phyloP scores from a whole-genome alignment of 2,888 invertebrate species.

The Galeopsomyia nigrocyanea region DNA sequence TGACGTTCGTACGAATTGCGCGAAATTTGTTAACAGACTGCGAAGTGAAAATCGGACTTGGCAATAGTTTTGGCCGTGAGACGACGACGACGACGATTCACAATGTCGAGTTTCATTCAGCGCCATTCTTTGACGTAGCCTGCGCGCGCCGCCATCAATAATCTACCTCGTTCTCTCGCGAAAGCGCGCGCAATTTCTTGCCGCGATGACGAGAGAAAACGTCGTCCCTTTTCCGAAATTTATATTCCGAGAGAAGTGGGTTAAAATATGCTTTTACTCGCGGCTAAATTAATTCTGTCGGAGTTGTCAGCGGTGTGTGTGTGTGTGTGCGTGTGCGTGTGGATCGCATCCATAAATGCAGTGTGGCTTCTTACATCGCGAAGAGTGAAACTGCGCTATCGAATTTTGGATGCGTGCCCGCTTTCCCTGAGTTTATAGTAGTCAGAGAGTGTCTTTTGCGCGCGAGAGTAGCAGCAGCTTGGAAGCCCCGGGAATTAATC shows the following conservation, averaged over 20 bases:
- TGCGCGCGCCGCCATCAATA: conserved; percentile 5
- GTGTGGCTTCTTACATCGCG: conserved; percentile 46
- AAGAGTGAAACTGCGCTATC: conserved; percentile 37
- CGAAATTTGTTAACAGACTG: background rate
- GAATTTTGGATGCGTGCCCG: conserved; percentile 48
- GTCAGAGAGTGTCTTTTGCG: background rate
- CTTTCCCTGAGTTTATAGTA: background rate
- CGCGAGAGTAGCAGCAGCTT: conserved; percentile 16
- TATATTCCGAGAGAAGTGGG: conserved; percentile 60
- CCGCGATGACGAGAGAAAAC: conserved; percentile 11
- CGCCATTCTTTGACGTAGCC: background rate
- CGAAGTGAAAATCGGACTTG: no score
- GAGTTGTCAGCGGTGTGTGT: conserved; percentile 55
- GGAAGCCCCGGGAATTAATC: conserved; percentile 38
- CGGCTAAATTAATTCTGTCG: conserved; percentile 60
- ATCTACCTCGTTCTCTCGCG: conserved; percentile 24
- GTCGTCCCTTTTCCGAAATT: conserved; percentile 36
- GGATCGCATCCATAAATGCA: conserved; percentile 64
- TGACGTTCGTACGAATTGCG: no score
- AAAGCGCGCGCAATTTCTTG: conserved; percentile 34
- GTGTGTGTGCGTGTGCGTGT: no score
- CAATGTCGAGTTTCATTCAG: conserved; percentile 27
- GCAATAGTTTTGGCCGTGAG: conserved; percentile 12
- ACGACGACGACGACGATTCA: conserved; percentile 26
- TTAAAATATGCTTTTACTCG: conserved; percentile 61